Percentiles rank a stretch among this genome's conserved stretches.
These are phyloP conservation scores for Mythimna lalbum DNA, from an alignment of 2,888 invertebrate genomes.

Conservation along the genomic window DNA sequence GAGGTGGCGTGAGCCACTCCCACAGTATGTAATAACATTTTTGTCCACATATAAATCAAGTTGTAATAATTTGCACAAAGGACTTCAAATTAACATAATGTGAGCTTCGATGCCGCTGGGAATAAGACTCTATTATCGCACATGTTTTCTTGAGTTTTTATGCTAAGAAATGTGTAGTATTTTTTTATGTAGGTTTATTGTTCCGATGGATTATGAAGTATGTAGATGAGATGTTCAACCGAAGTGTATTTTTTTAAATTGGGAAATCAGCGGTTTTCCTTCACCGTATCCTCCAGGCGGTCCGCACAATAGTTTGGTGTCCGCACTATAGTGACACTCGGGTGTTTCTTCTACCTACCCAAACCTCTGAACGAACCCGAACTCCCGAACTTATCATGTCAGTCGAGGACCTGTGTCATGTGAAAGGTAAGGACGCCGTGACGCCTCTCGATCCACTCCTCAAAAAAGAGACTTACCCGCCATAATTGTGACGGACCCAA, in stretches of 20 bases:
- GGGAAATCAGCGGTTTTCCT: too few species aligned
- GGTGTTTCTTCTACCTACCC: too few species aligned
- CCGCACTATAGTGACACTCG: too few species aligned
- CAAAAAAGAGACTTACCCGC: too few species aligned
- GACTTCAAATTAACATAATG: slow-evolving; percentile 76
- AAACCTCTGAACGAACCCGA: too few species aligned
- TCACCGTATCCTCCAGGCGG: too few species aligned
- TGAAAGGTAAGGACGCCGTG: too few species aligned
- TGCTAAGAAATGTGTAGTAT: not conserved
- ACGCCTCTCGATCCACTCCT: too few species aligned
- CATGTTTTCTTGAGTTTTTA: slow-evolving; percentile 27
- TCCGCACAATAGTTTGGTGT: too few species aligned
- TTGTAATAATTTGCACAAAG: slow-evolving; percentile 79
- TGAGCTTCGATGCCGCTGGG: slow-evolving; percentile 61
- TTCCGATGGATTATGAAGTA: not conserved
- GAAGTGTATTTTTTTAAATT: not conserved
- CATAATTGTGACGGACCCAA: too few species aligned
- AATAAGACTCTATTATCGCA: slow-evolving; percentile 57
- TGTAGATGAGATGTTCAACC: not conserved
- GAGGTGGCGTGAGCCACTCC: slow-evolving; percentile 76
- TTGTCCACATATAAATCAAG: slow-evolving; percentile 80
- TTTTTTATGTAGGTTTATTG: not conserved
- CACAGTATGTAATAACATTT: slow-evolving; percentile 72
- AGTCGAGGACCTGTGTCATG: too few species aligned
- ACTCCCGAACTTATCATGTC: too few species aligned